Evolutionary conservation across 1,140 invertebrate genomes (phyloP).

Genomic region (Rhizoglyphus robini): DNA sequence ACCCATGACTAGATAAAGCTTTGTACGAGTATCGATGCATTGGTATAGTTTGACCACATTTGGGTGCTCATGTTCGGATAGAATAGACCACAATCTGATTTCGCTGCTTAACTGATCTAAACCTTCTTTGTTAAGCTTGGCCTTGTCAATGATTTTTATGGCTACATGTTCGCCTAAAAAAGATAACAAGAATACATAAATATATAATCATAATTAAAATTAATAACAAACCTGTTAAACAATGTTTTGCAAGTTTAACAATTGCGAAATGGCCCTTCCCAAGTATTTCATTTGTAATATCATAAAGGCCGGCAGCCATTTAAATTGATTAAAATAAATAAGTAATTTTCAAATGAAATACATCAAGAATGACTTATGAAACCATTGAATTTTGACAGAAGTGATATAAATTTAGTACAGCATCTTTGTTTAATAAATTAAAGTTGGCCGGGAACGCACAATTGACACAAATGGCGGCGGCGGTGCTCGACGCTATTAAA

Average conservation of each 20-base stretch:
- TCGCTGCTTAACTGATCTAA: slow-evolving; percentile 20
- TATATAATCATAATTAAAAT: neutral
- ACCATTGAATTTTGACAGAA: too few species aligned
- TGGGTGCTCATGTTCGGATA: slow-evolving; percentile 47
- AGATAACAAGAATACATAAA: neutral
- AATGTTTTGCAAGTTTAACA: slow-evolving; percentile 93
- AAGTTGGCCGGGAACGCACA: too few species aligned
- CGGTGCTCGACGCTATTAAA: too few species aligned
- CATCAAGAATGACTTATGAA: neutral
- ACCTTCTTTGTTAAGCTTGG: slow-evolving; percentile 67
- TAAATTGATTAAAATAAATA: neutral
- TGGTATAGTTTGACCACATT: slow-evolving; percentile 97
- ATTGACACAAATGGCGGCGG: too few species aligned
- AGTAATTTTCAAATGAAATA: neutral
- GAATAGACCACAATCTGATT: slow-evolving; percentile 22
- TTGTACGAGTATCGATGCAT: slow-evolving; percentile 90
- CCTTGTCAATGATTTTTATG: slow-evolving; percentile 86
- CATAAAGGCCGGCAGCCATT: slow-evolving; percentile 68
- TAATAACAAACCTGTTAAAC: slow-evolving; percentile 85
- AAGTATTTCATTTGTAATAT: slow-evolving; percentile 74
- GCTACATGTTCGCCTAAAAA: slow-evolving; percentile 48
- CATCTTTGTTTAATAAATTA: too few species aligned
- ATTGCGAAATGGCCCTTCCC: slow-evolving; percentile 93
- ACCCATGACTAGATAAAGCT: slow-evolving; percentile 50
- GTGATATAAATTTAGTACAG: too few species aligned